Percentiles rank a stretch among this genome's conserved stretches.
phyloP scores from a whole-genome alignment of 2,888 invertebrate species.

The Lamellibrachia satsuma region DNA sequence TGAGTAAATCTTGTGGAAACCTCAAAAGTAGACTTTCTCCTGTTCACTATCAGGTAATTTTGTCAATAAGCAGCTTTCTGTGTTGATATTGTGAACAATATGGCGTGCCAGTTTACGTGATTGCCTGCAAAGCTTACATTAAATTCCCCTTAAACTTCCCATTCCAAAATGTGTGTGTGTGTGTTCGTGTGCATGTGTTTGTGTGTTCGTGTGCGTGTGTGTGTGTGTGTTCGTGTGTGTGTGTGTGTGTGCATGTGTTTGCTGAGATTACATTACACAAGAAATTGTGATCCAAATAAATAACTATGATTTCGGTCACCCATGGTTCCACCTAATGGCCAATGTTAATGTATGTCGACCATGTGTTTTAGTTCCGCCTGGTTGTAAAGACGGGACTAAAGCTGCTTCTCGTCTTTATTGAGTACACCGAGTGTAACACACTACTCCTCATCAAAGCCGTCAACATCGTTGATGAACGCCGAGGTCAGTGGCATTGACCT shows the following conservation, averaged over 20 bases:
- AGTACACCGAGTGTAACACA: constrained; percentile 96
- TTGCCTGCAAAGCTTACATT: no score
- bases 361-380: constrained; percentile 77
- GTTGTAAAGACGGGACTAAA: constrained; percentile 98
- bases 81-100: no score
- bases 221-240: no score
- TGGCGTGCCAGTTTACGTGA: no score
- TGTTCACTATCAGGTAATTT: no score
- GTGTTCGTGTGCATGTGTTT: no score
- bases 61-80: no score
- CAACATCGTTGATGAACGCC: constrained; percentile 72
- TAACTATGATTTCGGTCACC: neutral
- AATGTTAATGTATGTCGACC: neutral
- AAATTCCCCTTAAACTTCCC: no score
- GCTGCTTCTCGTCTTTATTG: constrained; percentile 94
- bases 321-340: neutral
- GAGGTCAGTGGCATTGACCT: constrained; percentile 45
- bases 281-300: neutral
- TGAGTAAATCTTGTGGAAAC: neutral
- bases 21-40: no score
- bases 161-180: no score
- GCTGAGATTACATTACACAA: neutral
- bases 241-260: no score
- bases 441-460: constrained; percentile 90
- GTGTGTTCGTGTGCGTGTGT: no score